Evolutionary conservation across 2,113 vertebrate species (phyloP), one percentile per base, ranked within the genome.

Genomic region (Sander vitreus): DNA sequence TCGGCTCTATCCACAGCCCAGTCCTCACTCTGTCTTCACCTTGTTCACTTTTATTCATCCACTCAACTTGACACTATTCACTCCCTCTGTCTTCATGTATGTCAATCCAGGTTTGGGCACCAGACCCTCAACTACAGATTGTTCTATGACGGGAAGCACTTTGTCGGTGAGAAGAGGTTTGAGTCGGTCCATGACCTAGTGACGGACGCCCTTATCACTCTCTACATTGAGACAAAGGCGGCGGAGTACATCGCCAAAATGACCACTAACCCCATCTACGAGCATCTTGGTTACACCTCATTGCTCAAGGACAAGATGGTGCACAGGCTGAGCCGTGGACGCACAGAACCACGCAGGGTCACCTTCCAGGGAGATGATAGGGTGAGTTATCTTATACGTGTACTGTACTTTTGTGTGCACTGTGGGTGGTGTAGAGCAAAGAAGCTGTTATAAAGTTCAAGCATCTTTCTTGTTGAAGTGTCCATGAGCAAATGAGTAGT

Each of bases 221-320:
- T 99, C 79, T 99, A 99, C 92, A 98, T 99, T 85, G 98, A 99
- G 96, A 98, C 97, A 85, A 99, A 98, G 94, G 98, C 98, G 67
- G 97, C 98, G 0, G 97, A 99, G 89, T 99, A 99, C 92, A 99
- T 99, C 67, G 97, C 98, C 74, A 99, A 98, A 93, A 99, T 99
- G 98, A 99, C 98, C 72, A 99, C 97, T 5, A 99, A 99, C 89
- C 98, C 98, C 78, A 99, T 99, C 93, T 99, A 99, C 23, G 97
- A 99, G 79, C 97, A 98, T 80, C 96, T 99, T 15, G 97, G 97
- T 65, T 99, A 99, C 8, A 97, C 97, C 30, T 97, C 97, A n/a
- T 92, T 98, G 73, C 96, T 99, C 76, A 96, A 97, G 93, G 97
- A 98, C 89, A 98, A 97, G 85, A 97, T 96, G 50, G 97, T 96